Conservation (phyloP, 2,797 vertebrate species). For the Enteromius thamalakanensis region DNA sequence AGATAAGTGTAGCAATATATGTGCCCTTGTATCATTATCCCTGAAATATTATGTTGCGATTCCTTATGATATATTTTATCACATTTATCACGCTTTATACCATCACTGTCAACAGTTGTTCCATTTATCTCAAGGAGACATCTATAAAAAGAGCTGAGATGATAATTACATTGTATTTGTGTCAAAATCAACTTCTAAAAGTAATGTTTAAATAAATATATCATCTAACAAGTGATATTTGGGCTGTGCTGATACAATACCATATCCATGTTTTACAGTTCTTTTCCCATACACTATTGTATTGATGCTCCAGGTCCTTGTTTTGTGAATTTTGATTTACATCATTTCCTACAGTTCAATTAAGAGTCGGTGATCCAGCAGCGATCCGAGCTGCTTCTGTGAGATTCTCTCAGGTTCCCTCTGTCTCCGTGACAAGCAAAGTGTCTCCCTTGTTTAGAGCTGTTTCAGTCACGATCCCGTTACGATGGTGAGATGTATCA, state of each 20-base stretch:
- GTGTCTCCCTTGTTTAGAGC: not conserved
- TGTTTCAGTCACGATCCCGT: not conserved
- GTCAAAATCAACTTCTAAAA: not conserved
- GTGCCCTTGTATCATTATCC: not conserved
- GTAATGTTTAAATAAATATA: not conserved
- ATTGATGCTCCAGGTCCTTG: not conserved
- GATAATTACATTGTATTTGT: not conserved
- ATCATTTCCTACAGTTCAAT: not conserved
- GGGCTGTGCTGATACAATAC: not conserved
- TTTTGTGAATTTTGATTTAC: not conserved
- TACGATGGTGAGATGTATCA: not conserved
- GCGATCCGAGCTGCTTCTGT: not conserved
- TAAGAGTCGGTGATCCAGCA: not conserved
- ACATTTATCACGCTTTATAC: not conserved
- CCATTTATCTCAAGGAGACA: not conserved
- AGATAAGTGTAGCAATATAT: not conserved
- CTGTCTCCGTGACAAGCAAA: not conserved
- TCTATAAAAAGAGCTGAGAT: not conserved
- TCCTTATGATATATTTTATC: not conserved
- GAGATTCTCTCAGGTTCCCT: not conserved
- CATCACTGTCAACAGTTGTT: not conserved
- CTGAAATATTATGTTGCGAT: not conserved
- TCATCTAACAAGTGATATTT: not conserved
- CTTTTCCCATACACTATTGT: not conserved
- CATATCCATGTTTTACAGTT: not conserved